Evolutionary conservation across 2,797 vertebrate genomes (phyloP).

Genomic region (Sphenodon punctatus): DNA sequence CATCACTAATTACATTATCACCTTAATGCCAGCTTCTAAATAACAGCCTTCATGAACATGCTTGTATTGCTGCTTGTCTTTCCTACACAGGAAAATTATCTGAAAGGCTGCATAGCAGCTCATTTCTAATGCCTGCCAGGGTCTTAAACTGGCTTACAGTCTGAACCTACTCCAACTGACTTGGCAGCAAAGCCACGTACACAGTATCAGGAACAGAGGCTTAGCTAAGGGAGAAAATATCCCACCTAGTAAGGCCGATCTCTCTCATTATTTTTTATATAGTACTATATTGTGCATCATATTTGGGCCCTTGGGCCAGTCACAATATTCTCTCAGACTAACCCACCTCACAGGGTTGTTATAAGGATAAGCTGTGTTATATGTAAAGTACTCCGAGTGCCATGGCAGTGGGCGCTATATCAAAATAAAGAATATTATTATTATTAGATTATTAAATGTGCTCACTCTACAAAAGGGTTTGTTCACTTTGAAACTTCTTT

Average conservation of each 20-base stretch:
- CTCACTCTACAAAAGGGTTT: too few relatives aligned
- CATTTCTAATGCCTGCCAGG: background rate
- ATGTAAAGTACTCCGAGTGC: too few relatives aligned
- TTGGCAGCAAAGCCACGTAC: background rate
- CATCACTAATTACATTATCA: conserved; percentile 44
- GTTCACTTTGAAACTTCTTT: too few relatives aligned
- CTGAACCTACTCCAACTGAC: background rate
- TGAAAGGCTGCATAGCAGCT: background rate
- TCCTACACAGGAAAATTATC: background rate
- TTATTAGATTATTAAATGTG: too few relatives aligned
- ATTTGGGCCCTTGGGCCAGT: too few relatives aligned
- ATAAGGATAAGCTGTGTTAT: too few relatives aligned
- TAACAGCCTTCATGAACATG: conserved; percentile 27
- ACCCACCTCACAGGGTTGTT: too few relatives aligned
- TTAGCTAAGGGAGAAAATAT: background rate
- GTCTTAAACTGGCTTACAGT: background rate
- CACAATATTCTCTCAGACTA: too few relatives aligned
- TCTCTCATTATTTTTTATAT: background rate
- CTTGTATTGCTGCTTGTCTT: background rate
- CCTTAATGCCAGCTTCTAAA: background rate
- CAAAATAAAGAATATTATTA: too few relatives aligned
- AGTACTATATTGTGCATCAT: background rate
- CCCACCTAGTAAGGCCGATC: background rate
- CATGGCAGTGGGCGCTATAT: too few relatives aligned
- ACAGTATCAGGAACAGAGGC: background rate